Evolutionary conservation across 2,888 invertebrate species (phyloP).

Genomic region (Chydorus sphaericus): DNA sequence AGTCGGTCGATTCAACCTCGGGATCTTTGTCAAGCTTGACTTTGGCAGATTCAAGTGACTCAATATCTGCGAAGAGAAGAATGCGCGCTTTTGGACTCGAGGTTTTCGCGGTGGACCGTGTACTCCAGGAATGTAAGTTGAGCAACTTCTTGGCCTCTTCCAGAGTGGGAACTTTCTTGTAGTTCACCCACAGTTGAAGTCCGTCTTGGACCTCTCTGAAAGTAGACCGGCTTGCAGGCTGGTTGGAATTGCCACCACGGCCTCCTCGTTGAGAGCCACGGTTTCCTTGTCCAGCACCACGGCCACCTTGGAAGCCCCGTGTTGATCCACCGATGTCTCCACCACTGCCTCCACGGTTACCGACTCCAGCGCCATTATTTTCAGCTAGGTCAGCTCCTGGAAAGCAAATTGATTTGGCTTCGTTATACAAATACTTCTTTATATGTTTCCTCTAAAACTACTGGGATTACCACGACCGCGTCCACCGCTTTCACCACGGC

Average conservation of each 20-base stretch:
- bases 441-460: no score
- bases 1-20: background rate
- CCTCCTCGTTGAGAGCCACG: background rate
- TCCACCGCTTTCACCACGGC: no score
- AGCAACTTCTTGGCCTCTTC: background rate
- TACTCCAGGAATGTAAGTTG: slow-evolving; percentile 3
- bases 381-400: no score
- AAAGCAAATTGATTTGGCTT: no score
- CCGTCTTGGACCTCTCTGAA: background rate
- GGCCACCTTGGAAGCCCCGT: background rate
- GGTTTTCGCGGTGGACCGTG: background rate
- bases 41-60: slow-evolving; percentile 7
- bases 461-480: no score
- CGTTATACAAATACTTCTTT: no score
- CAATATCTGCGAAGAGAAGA: slow-evolving; percentile 6
- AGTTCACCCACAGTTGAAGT: background rate
- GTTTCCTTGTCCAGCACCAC: background rate
- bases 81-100: background rate
- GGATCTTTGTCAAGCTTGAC: background rate
- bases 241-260: background rate
- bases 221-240: background rate
- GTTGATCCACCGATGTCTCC: slow-evolving; percentile 3
- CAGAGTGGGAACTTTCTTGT: background rate
- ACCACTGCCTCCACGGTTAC: background rate
- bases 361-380: background rate